phyloP scores from a whole-genome alignment of 1,140 invertebrate genomes.

The Melipona quadrifasciata region DNA sequence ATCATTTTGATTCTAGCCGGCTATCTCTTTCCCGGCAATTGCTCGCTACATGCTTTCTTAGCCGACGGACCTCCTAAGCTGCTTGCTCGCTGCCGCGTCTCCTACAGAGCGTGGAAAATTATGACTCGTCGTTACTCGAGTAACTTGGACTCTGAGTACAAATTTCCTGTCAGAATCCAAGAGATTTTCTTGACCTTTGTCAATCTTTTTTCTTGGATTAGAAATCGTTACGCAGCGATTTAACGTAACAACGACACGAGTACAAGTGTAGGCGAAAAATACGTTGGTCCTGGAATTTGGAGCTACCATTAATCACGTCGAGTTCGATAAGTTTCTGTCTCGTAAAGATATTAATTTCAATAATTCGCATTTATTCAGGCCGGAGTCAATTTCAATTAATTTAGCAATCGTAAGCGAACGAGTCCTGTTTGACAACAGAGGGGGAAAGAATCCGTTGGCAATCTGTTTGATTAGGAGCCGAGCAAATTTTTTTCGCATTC shows the following conservation, averaged over 20 bases:
- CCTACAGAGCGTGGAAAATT: neutral
- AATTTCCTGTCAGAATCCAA: neutral
- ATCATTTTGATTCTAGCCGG: conserved; percentile 36
- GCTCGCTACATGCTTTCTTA: conserved; percentile 17
- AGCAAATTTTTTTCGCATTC: conserved; percentile 3
- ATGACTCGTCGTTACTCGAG: neutral
- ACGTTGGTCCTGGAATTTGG: too few relatives aligned
- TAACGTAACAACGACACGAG: neutral
- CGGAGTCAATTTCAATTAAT: neutral
- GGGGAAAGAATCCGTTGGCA: too few relatives aligned
- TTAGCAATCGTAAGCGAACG: too few relatives aligned
- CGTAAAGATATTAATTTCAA: neutral
- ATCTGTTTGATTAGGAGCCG: neutral
- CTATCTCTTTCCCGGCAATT: conserved; percentile 25
- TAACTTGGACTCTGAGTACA: neutral
- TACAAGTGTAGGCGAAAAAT: neutral
- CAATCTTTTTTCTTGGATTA: too few relatives aligned
- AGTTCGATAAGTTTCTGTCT: neutral
- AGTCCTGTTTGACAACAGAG: too few relatives aligned
- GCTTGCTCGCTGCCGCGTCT: neutral
- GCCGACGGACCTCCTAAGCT: neutral
- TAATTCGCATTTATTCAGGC: neutral
- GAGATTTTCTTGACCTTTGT: too few relatives aligned
- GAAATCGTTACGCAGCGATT: too few relatives aligned
- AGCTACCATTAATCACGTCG: too few relatives aligned